Evolutionary conservation across 2,797 vertebrate genomes (phyloP).

Genomic region (Vipera latastei): DNA sequence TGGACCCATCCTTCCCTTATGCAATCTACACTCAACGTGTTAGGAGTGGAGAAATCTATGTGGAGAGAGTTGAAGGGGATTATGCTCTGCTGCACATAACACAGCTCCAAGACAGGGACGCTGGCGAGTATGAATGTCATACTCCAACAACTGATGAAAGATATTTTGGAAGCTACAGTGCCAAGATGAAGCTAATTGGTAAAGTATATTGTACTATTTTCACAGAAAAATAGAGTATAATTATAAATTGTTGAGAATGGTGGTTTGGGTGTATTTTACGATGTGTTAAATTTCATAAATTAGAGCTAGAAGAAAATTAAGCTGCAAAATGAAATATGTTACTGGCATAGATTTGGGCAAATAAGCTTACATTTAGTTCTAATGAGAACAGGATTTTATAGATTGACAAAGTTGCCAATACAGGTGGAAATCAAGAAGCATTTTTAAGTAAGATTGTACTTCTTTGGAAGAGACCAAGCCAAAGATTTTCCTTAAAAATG

Average conservation of each 20-base stretch:
- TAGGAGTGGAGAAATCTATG: constrained; percentile 62
- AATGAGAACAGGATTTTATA: background rate
- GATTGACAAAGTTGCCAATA: background rate
- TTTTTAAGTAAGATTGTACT: background rate
- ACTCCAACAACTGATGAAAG: constrained; percentile 68
- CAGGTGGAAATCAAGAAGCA: background rate
- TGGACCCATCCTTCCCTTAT: constrained; percentile 65
- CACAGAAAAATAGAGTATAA: background rate
- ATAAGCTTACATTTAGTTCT: background rate
- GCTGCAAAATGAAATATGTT: background rate
- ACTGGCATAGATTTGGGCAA: background rate
- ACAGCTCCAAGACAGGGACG: constrained; percentile 66
- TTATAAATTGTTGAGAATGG: background rate
- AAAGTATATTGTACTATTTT: constrained; percentile 44
- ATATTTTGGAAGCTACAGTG: constrained; percentile 75
- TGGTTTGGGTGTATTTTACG: background rate
- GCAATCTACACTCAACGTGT: constrained; percentile 69
- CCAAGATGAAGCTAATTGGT: constrained; percentile 75
- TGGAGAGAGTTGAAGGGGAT: constrained; percentile 61
- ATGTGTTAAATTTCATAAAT: background rate
- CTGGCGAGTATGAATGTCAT: constrained; percentile 70
- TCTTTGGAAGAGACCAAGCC: background rate
- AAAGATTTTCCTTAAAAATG: background rate
- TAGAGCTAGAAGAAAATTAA: background rate
- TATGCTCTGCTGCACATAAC: constrained; percentile 62